Base-by-base conservation (phyloP, 2,113 vertebrate species). In the Mastomys natalensis region DNA sequence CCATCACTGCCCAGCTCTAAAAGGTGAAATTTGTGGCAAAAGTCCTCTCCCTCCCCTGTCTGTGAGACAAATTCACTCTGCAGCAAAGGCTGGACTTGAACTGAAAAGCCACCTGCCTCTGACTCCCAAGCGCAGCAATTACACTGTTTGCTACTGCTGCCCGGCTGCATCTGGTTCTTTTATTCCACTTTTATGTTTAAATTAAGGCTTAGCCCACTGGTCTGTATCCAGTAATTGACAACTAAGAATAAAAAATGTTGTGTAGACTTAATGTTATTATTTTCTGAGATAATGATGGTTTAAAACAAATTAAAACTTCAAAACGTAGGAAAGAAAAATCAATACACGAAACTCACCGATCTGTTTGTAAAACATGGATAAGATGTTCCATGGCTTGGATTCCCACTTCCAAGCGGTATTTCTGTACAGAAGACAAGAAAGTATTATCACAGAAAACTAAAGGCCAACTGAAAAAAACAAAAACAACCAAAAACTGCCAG, bases 311-410 rank as follows among this genome's bases (percentile, higher is more conserved):
- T 91, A 76, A 74, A 97, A 95, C 66, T 77, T 85, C 29, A 51
- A 91, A 94, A 88, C 70, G 89, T 51, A 51, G 89, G 37, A 78
- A 82, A 51, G 74, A 92, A 77, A 92, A 51, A 40, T 76, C 34
- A 74, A 90, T 45, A 77, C 45, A 73, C 2, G 60, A 94, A 34
- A 76, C 98, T 98, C 98, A 99, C 99, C 99, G 99, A 98, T 99
- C 99, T 13, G 99, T 99, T 98, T 99, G 99, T 34, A 99, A 98
- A 45, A 99, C 99, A 21, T 98, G 99, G 96, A 99, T 98, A 96
- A 99, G 98, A 95, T 99, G 99, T 4, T 99, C 99, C 99, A 99
- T 99, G 0, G 99, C 99, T 97, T 99, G 99, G 2, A 99, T 99
- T 78, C 99, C 99, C 1, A 99, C 99, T 97, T 99, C 99, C 98